Conservation (phyloP, 1,140 invertebrate species). For the Heliconius melpomene region DNA sequence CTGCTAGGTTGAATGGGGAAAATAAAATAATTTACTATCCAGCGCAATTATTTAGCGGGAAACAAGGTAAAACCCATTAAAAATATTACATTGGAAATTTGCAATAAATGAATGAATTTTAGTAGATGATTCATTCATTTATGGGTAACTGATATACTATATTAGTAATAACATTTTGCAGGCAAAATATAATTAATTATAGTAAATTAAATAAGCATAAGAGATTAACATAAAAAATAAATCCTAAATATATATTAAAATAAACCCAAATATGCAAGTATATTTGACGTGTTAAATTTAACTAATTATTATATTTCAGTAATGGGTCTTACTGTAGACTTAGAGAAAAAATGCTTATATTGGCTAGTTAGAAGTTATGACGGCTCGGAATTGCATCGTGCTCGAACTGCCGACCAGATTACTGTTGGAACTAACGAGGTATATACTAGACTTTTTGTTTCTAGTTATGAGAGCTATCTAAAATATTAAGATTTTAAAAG, state of each 20-base stretch:
- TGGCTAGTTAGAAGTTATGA: slow-evolving; percentile 90
- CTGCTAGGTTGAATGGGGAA: slow-evolving; percentile 89
- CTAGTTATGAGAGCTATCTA: background rate
- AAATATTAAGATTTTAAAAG: no score
- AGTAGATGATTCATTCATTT: background rate
- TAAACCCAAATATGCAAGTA: no score
- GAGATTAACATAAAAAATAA: no score
- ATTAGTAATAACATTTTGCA: no score
- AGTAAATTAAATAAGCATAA: no score
- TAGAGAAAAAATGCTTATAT: slow-evolving; percentile 87
- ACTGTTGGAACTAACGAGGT: slow-evolving; percentile 63
- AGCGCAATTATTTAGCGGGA: slow-evolving; percentile 88
- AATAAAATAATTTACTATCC: slow-evolving; percentile 87
- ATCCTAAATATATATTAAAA: no score
- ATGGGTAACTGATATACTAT: no score
- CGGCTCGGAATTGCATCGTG: slow-evolving; percentile 87
- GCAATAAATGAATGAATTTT: no score
- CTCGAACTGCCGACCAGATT: slow-evolving; percentile 83
- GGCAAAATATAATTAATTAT: no score
- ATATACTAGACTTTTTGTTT: background rate
- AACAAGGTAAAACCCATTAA: slow-evolving; percentile 82
- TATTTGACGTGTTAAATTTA: background rate
- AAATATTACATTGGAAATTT: background rate
- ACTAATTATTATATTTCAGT: slow-evolving; percentile 79
- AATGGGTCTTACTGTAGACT: slow-evolving; percentile 90